These are phyloP conservation scores for Psittacula cyanocephala DNA, from an alignment of 2,113 vertebrate species.

Conservation along the genomic window DNA sequence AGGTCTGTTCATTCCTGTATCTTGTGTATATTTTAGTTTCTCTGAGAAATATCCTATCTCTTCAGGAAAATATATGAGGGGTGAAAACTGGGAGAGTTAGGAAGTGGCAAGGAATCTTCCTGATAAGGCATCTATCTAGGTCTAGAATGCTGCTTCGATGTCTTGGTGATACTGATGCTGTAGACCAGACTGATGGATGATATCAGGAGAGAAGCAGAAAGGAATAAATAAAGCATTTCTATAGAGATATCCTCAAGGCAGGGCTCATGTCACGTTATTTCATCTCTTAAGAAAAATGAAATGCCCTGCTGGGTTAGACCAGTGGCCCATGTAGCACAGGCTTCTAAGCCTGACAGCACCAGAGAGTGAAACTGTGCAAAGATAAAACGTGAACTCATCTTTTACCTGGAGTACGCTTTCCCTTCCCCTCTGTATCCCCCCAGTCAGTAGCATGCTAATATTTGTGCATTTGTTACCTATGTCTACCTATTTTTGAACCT, in stretches of 20 bases:
- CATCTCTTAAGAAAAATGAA: background rate
- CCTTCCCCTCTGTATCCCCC: background rate
- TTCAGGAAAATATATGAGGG: background rate
- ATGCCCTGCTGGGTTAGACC: background rate
- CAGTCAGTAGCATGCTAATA: background rate
- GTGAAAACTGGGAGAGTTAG: background rate
- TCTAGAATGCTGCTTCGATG: background rate
- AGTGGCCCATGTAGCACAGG: background rate
- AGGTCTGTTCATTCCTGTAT: background rate
- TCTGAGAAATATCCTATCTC: background rate
- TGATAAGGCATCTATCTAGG: background rate
- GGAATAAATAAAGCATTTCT: background rate
- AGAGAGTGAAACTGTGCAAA: background rate
- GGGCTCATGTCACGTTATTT: background rate
- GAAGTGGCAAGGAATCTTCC: background rate
- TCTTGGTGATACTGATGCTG: background rate
- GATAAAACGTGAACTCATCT: background rate
- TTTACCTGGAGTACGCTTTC: background rate
- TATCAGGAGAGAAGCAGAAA: background rate
- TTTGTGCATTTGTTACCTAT: background rate
- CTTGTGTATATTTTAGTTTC: background rate
- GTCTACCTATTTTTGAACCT: background rate
- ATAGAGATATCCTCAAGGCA: background rate
- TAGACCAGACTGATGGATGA: background rate
- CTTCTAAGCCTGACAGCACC: background rate